Conservation (phyloP, 2,113 vertebrate genomes). For the Manacus vitellinus region DNA sequence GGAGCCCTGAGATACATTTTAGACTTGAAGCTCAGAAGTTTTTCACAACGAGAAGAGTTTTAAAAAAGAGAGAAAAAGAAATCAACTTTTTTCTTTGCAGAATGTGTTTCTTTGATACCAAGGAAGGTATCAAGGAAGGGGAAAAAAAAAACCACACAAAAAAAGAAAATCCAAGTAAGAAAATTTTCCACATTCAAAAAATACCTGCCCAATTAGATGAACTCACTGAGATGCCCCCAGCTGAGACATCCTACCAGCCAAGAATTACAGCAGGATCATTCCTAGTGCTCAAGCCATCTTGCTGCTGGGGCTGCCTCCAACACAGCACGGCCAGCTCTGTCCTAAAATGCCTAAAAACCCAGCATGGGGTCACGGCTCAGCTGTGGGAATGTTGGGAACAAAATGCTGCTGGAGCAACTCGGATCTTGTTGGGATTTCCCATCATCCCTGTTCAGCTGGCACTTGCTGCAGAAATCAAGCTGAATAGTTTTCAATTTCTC, state of each 20-base stretch:
- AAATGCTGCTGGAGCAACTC: background rate
- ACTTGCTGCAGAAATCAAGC: background rate
- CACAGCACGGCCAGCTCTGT: fast-evolving
- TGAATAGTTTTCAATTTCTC: background rate
- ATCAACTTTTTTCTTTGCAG: background rate
- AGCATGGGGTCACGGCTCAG: background rate
- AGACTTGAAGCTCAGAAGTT: background rate
- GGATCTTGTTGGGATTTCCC: background rate
- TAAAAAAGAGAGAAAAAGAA: background rate
- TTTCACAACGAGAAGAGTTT: background rate
- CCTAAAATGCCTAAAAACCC: background rate
- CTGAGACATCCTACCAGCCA: background rate
- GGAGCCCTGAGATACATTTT: background rate
- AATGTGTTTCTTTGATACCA: background rate
- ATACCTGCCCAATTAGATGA: background rate
- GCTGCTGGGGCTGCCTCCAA: background rate
- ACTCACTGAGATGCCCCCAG: background rate
- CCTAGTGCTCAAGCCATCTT: background rate
- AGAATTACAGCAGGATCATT: background rate
- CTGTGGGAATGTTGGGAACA: background rate
- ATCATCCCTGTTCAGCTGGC: background rate
- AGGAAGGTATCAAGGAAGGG: background rate
- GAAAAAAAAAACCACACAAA: background rate
- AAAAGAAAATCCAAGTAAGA: background rate
- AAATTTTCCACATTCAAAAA: background rate